Percentiles rank a stretch among this genome's conserved stretches.
These are phyloP conservation scores for Himalopsyche japonica DNA, from an alignment of 2,888 invertebrate genomes.

Conservation along the genomic window DNA sequence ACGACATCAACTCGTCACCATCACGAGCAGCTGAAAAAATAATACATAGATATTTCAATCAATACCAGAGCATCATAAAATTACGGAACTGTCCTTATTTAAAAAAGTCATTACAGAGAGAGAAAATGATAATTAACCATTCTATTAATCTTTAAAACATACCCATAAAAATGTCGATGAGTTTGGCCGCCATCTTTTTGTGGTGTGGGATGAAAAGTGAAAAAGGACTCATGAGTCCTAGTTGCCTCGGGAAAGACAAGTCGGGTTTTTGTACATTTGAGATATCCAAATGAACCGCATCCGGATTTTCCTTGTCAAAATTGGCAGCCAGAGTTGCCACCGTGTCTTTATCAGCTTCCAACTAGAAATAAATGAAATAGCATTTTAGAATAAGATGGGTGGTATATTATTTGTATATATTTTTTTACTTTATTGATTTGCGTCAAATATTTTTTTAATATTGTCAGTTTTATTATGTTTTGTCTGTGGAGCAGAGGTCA, in stretches of 20 bases:
- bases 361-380: neutral
- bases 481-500: too few relatives aligned
- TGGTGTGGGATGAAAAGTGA: conserved; percentile 64
- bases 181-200: conserved; percentile 57
- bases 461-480: too few relatives aligned
- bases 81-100: too few relatives aligned
- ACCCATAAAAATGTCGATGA: conserved; percentile 63
- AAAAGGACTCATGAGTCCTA: conserved; percentile 59
- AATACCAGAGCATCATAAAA: conserved; percentile 43
- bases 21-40: conserved; percentile 54
- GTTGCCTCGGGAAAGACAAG: conserved; percentile 49
- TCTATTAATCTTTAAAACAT: neutral
- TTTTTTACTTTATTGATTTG: too few relatives aligned
- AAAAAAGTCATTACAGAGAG: too few relatives aligned
- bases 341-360: neutral
- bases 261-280: neutral
- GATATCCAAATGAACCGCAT: neutral
- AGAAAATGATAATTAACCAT: too few relatives aligned
- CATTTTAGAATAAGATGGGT: too few relatives aligned
- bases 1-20: conserved; percentile 58
- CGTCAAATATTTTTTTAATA: too few relatives aligned
- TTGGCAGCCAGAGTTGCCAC: neutral
- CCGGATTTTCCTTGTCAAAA: neutral
- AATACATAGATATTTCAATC: conserved; percentile 62
- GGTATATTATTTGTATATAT: too few relatives aligned